Conservation (phyloP, 2,113 vertebrate genomes). For the Probosciger aterrimus region DNA sequence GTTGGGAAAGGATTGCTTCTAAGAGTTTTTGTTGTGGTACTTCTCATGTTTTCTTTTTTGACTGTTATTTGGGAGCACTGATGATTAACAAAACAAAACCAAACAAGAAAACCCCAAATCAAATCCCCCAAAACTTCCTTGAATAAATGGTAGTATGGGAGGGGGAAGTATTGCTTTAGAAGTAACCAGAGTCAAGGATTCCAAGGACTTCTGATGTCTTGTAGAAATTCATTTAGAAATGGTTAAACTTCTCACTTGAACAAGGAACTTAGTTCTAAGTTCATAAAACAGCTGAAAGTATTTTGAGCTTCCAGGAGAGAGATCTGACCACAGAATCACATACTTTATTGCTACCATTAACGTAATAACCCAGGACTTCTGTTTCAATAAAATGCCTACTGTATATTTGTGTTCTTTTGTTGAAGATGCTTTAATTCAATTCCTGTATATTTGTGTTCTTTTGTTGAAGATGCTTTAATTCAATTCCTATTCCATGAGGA, state of each 20-base stretch:
- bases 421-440: background rate
- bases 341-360: background rate
- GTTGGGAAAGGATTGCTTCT: background rate
- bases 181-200: background rate
- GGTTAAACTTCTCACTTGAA: background rate
- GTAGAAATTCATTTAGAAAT: background rate
- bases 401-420: background rate
- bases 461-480: background rate
- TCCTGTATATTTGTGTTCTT: background rate
- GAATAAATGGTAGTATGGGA: background rate
- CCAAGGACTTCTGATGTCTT: background rate
- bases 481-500: background rate
- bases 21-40: background rate
- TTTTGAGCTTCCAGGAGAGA: background rate
- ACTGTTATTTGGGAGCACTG: background rate
- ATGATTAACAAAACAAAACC: background rate
- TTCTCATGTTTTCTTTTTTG: background rate
- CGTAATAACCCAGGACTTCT: background rate
- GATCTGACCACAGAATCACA: accelerated
- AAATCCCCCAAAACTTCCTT: background rate
- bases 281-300: background rate
- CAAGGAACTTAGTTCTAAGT: background rate
- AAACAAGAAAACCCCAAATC: background rate
- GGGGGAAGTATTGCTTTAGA: background rate
- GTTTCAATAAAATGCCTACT: background rate